These are phyloP conservation scores for Prolemur simus DNA, from an alignment of 2,113 vertebrate species.

Conservation along the genomic window DNA sequence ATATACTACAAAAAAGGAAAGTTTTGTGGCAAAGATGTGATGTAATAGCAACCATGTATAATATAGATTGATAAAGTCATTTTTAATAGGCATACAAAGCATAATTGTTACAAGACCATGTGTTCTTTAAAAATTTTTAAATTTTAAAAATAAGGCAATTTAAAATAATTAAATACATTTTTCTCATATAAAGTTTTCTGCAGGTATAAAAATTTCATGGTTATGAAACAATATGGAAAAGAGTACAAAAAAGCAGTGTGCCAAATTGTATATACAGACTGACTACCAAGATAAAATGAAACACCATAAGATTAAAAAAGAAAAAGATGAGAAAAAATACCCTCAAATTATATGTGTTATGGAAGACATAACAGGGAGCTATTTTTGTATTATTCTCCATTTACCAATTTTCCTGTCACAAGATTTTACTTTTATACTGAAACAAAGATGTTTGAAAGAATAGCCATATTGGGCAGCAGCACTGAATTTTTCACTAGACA, in stretches of 20 bases:
- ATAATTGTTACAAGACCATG: neutral
- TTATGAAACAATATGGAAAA: neutral
- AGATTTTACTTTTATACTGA: conserved; percentile 37
- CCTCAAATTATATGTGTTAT: neutral
- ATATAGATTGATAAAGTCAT: neutral
- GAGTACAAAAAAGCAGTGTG: neutral
- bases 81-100: neutral
- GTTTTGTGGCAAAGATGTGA: neutral
- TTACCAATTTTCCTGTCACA: conserved; percentile 21
- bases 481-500: neutral
- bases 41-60: neutral
- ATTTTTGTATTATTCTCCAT: conserved; percentile 14
- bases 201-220: neutral
- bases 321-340: neutral
- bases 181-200: neutral
- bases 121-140: neutral
- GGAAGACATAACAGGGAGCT: neutral
- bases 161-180: neutral
- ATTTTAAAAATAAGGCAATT: neutral
- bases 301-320: neutral
- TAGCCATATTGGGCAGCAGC: neutral
- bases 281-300: neutral
- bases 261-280: neutral
- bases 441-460: conserved; percentile 15
- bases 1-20: neutral